These are phyloP conservation scores for Acanthurus tractus DNA, from an alignment of 2,797 vertebrate species.

Conservation along the genomic window DNA sequence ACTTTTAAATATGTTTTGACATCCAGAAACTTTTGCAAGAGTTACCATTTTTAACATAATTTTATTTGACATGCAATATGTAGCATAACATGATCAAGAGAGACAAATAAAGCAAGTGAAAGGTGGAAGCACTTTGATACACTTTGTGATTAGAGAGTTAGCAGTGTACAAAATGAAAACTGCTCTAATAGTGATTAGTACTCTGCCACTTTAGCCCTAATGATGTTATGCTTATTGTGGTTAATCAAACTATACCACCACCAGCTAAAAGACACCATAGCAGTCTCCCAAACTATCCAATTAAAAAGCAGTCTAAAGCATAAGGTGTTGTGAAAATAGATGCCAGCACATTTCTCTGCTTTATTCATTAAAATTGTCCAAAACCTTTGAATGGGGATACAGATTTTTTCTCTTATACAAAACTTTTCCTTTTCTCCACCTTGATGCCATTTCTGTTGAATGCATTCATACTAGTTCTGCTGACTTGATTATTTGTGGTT, in stretches of 20 bases:
- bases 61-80: not conserved
- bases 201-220: constrained; percentile 35
- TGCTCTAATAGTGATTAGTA: constrained; percentile 46
- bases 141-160: constrained; percentile 19
- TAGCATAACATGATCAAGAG: not conserved
- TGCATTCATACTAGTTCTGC: constrained; percentile 15
- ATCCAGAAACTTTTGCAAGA: not conserved
- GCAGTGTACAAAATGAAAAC: constrained; percentile 30
- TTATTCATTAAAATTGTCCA: not conserved
- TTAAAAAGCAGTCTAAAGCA: constrained; percentile 27
- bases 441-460: constrained; percentile 3
- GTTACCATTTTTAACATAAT: not conserved
- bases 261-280: constrained; percentile 33
- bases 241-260: constrained; percentile 46
- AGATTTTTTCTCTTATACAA: not conserved
- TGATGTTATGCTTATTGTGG: constrained; percentile 51
- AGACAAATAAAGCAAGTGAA: not conserved
- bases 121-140: constrained; percentile 1
- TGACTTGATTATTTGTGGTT: constrained; percentile 40
- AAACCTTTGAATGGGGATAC: not conserved
- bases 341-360: not conserved
- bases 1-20: constrained; percentile 3
- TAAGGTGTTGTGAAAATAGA: constrained; percentile 1
- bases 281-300: constrained; percentile 18
- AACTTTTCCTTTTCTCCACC: constrained; percentile 1